Conservation (phyloP, 2,797 vertebrate genomes). For the Natrix natrix region DNA sequence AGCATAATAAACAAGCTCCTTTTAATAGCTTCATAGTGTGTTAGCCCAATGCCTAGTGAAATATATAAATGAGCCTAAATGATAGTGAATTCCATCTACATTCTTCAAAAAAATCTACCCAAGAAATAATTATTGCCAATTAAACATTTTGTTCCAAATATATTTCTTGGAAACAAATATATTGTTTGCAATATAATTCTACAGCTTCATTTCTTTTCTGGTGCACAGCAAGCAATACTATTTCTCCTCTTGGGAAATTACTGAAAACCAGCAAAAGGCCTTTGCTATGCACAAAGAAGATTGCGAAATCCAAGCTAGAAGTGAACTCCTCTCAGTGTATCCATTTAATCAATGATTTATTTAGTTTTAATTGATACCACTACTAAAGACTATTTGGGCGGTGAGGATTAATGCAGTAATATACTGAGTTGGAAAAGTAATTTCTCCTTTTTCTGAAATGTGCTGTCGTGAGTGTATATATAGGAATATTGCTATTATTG, state of each 20-base stretch:
- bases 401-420: constrained; percentile 52
- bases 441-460: constrained; percentile 44
- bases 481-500: constrained; percentile 12
- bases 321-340: constrained; percentile 51
- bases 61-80: not conserved
- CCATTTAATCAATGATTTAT: constrained; percentile 66
- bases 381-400: constrained; percentile 45
- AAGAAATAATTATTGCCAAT: not conserved
- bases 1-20: not conserved
- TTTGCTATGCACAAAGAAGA: constrained; percentile 53
- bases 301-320: constrained; percentile 61
- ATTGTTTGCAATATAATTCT: constrained; percentile 46
- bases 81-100: not conserved
- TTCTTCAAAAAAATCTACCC: not conserved
- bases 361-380: constrained; percentile 65
- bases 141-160: constrained; percentile 37
- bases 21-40: not conserved
- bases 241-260: constrained; percentile 71
- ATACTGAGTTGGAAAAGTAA: constrained; percentile 23
- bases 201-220: constrained; percentile 42
- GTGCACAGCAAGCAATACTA: constrained; percentile 34
- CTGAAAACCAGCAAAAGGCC: constrained; percentile 53
- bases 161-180: constrained; percentile 55
- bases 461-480: constrained; percentile 25
- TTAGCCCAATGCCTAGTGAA: not conserved